These are phyloP conservation scores for Crocuta crocuta DNA, from an alignment of 2,113 vertebrate species.

Conservation along the genomic window DNA sequence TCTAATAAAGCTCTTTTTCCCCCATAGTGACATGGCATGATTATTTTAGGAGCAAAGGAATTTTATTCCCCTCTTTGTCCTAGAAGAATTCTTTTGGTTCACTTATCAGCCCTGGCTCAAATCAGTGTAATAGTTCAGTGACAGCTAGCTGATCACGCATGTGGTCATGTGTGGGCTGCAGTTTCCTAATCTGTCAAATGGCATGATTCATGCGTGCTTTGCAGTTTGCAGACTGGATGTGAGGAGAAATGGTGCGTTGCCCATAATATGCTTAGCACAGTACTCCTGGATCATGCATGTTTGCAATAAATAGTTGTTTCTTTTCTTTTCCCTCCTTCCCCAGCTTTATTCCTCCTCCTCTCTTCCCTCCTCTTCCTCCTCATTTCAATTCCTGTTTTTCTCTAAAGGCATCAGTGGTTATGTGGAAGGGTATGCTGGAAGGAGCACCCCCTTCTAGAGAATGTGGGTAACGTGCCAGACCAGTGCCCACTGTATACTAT, in stretches of 20 bases:
- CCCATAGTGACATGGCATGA: background rate
- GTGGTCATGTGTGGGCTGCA: background rate
- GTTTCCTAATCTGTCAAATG: background rate
- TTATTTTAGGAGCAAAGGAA: constrained; percentile 14
- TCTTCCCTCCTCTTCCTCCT: background rate
- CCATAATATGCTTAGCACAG: too few relatives aligned
- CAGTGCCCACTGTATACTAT: background rate
- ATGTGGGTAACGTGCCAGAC: background rate
- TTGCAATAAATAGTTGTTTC: background rate
- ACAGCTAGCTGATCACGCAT: background rate
- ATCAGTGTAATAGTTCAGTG: background rate
- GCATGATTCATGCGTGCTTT: too few relatives aligned
- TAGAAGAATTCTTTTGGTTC: background rate
- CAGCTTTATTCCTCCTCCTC: background rate
- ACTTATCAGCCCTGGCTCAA: background rate
- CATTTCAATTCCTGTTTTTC: background rate
- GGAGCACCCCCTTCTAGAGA: background rate
- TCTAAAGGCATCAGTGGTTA: background rate
- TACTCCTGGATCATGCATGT: background rate
- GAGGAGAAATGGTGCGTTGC: background rate
- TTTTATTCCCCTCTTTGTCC: background rate
- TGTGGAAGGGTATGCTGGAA: background rate
- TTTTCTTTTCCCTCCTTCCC: background rate
- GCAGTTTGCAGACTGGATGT: background rate
- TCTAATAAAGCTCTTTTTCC: background rate